Base-by-base conservation (phyloP, 1,140 invertebrate species). In the Hyphantria cunea region DNA sequence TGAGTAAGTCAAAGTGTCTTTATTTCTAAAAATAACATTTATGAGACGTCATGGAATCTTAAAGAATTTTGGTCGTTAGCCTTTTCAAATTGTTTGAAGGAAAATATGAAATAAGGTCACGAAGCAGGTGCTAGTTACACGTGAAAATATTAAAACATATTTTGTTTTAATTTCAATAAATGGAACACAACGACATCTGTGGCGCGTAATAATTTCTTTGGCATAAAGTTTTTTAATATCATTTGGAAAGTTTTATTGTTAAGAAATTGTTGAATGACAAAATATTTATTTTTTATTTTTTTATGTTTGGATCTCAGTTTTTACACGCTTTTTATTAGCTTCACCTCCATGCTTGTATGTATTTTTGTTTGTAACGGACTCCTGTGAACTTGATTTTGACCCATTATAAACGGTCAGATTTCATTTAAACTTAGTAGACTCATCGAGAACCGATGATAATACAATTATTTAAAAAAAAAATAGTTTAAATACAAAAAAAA, bases 31-130 rank as follows among this genome's bases (percentile, higher is more conserved):
- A 31, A 54, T 32, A 32, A 54, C 13, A 11, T 13, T 25, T 12
- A 15, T 5, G 6, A 52, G 51, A 31, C 12, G 25, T 44, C 25
- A 31, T 14, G 55, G 31, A 59, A 39, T 41, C 34, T 31, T 44
- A 41, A 49, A 39, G 14, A 41, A 50, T 41, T 25, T 59, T 50
- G 15, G 11, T 41, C 32, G 48, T 52, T 58, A 58, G 39, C 13
- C 32, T 51, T 52, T 58, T 59, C 0, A 66, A 66, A 60, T 56
- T 51, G 17, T 56, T 56, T 41, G 47, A 3, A 11, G 42, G 47
- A 37, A 56, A 64, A 50, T 50, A 64, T 48, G 59, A 67, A 70
- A 73, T 59, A 37, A 64, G 62, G 64, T 65, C 67, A 70, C 68
- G 61, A 67, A 60, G 61, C 51, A 59, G 50, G 14, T 63, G 56